phyloP scores from a whole-genome alignment of 1,140 invertebrate genomes.

The Aphis gossypii region DNA sequence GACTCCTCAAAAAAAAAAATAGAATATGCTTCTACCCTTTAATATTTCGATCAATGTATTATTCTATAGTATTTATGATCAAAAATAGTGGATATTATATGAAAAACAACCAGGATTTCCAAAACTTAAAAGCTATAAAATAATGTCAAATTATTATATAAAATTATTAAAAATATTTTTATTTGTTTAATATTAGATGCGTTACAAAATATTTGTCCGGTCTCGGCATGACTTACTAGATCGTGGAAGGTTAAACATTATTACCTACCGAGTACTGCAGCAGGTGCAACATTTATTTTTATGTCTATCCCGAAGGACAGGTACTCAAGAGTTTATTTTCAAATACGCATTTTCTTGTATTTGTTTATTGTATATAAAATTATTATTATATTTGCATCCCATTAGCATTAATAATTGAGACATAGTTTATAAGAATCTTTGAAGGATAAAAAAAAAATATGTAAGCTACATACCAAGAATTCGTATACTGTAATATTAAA shows the following conservation, averaged over 20 bases:
- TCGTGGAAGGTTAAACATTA: neutral
- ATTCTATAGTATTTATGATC: neutral
- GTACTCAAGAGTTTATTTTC: neutral
- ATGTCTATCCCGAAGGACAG: constrained; percentile 7
- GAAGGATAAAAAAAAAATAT: neutral
- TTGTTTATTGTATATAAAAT: neutral
- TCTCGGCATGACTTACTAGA: neutral
- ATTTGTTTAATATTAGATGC: neutral
- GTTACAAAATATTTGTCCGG: neutral
- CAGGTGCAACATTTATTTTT: neutral
- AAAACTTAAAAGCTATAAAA: neutral
- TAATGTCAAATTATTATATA: neutral
- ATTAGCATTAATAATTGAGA: constrained; percentile 19
- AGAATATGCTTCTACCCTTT: neutral
- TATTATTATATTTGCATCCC: neutral
- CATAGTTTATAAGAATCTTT: neutral
- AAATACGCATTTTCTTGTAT: neutral
- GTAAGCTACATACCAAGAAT: neutral
- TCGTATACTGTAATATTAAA: neutral
- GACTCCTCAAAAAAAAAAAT: neutral
- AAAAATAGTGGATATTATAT: neutral
- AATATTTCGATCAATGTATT: neutral
- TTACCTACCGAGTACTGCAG: neutral
- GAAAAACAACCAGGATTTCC: neutral
- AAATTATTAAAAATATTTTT: neutral